phyloP scores from a whole-genome alignment of 23 tunicate genomes.

The Diplosoma virens region DNA sequence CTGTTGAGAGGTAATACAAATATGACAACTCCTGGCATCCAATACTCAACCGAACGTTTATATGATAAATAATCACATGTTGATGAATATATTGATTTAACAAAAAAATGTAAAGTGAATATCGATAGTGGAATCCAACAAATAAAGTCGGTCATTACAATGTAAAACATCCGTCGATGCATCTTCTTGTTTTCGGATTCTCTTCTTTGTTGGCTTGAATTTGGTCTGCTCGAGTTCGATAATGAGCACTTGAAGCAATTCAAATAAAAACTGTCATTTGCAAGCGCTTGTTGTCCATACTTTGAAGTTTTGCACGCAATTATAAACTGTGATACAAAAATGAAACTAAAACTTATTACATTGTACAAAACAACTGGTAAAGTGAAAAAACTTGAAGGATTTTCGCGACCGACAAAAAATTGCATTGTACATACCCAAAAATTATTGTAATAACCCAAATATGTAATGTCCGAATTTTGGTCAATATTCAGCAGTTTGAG shows the following conservation, averaged over 20 bases:
- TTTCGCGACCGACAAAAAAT: background rate
- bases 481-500: background rate
- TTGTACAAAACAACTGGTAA: slow-evolving; percentile 2
- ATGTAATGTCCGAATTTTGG: background rate
- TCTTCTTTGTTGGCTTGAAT: background rate
- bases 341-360: background rate
- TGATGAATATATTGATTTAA: background rate
- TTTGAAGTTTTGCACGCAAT: slow-evolving; percentile 20
- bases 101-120: background rate
- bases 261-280: too few relatives aligned
- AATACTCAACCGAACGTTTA: background rate
- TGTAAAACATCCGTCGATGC: slow-evolving; percentile 31
- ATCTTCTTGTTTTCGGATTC: slow-evolving; percentile 9
- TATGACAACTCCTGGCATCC: slow-evolving; percentile 2
- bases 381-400: slow-evolving; percentile 7
- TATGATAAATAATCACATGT: background rate
- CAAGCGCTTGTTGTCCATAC: background rate
- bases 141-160: slow-evolving; percentile 27
- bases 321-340: background rate
- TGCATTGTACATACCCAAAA: slow-evolving; percentile 24
- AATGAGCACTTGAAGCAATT: background rate
- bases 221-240: background rate
- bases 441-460: slow-evolving; percentile 9
- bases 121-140: slow-evolving; percentile 26
- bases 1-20: slow-evolving; percentile 12